Evolutionary conservation across 2,888 invertebrate genomes (phyloP).

Genomic region (Chymomyza procnemis): DNA sequence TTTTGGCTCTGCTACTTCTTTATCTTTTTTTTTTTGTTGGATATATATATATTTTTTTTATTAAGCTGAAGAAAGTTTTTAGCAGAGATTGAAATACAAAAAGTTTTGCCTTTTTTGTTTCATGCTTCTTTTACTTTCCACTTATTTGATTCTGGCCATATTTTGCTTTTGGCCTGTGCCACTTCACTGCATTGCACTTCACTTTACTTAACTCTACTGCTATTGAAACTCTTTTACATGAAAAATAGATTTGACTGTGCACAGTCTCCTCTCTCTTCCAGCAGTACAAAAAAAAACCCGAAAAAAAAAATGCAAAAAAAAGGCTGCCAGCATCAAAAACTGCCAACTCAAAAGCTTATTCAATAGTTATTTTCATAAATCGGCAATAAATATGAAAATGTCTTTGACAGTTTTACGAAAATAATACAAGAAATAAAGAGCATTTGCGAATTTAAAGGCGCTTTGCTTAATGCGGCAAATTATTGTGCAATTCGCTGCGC

Average conservation of each 20-base stretch:
- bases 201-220: background rate
- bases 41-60: too few relatives aligned
- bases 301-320: too few relatives aligned
- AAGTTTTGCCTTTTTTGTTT: conserved; percentile 24
- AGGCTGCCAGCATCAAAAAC: background rate
- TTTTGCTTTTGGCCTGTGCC: background rate
- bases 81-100: conserved; percentile 69
- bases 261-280: background rate
- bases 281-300: conserved; percentile 3
- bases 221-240: conserved; percentile 57
- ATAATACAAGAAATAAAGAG: background rate
- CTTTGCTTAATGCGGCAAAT: background rate
- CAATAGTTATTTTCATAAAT: conserved; percentile 60
- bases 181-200: background rate
- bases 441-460: background rate
- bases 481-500: background rate
- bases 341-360: conserved; percentile 16
- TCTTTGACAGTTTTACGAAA: conserved; percentile 44
- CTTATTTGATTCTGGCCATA: conserved; percentile 45
- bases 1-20: background rate
- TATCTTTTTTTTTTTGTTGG: too few relatives aligned
- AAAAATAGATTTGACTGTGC: conserved; percentile 62
- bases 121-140: conserved; percentile 42
- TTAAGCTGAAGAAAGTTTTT: conserved; percentile 51
- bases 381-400: conserved; percentile 60